phyloP scores from a whole-genome alignment of 2,797 vertebrate genomes.

The Sebastiscus tertius region DNA sequence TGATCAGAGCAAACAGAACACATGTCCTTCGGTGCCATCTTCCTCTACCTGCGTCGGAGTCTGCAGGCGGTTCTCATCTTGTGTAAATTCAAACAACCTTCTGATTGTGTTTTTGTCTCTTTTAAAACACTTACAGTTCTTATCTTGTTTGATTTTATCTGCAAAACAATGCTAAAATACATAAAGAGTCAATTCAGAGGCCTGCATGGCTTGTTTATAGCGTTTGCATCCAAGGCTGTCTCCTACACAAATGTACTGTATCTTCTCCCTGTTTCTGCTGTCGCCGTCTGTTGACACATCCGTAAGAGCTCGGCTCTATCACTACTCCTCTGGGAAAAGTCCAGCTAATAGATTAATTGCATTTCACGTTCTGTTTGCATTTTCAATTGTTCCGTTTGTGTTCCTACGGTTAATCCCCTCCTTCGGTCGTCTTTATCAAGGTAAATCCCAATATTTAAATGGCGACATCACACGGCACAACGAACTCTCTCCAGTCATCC shows the following conservation, averaged over 20 bases:
- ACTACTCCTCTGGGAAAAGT: constrained; percentile 60
- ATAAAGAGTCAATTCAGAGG: constrained; percentile 15
- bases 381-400: constrained; percentile 57
- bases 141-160: constrained; percentile 3
- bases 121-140: background rate
- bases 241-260: constrained; percentile 40
- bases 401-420: constrained; percentile 53
- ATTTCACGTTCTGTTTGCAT: constrained; percentile 66
- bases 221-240: constrained; percentile 39
- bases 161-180: constrained; percentile 20
- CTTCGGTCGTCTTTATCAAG: constrained; percentile 57
- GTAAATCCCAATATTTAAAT: constrained; percentile 54
- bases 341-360: constrained; percentile 73
- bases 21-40: constrained; percentile 21
- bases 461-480: constrained; percentile 24
- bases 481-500: constrained; percentile 16
- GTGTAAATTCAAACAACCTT: constrained; percentile 12
- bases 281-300: constrained; percentile 63
- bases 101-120: background rate
- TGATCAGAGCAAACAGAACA: constrained; percentile 30
- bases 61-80: background rate
- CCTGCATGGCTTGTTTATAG: constrained; percentile 5
- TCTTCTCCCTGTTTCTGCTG: constrained; percentile 53
- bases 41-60: background rate
- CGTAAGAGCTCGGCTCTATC: constrained; percentile 66